phyloP scores from a whole-genome alignment of 1,140 invertebrate genomes.

The Pteromalus puparum region DNA sequence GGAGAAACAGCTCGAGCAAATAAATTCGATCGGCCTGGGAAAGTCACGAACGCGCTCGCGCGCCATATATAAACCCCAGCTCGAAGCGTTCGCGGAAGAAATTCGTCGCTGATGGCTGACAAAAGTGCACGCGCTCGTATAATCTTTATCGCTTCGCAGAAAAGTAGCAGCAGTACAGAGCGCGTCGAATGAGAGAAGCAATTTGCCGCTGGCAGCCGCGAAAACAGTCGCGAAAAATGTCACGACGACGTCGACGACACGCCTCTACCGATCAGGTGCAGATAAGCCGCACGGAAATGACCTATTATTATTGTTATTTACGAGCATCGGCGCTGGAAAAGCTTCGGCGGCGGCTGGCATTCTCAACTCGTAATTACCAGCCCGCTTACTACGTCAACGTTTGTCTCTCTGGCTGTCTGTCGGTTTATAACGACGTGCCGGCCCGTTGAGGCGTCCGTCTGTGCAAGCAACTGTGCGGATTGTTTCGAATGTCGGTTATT shows the following conservation, averaged over 20 bases:
- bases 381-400: not conserved
- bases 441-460: not conserved
- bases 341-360: not conserved
- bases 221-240: constrained; percentile 27
- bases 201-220: not conserved
- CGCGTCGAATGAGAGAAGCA: not conserved
- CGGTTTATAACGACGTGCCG: not conserved
- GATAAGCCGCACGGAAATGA: constrained; percentile 38
- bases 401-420: not conserved
- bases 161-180: not conserved
- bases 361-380: constrained; percentile 25
- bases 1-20: not conserved
- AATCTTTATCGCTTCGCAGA: constrained; percentile 45
- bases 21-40: constrained; percentile 41
- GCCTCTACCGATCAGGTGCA: not conserved
- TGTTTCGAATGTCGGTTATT: not conserved
- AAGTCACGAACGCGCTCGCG: constrained; percentile 9
- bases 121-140: not conserved
- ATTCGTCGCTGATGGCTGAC: constrained; percentile 11
- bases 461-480: no score
- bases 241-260: constrained; percentile 1
- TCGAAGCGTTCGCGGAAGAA: constrained; percentile 30
- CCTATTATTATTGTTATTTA: constrained; percentile 51
- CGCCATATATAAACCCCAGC: not conserved
- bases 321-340: not conserved